These are phyloP conservation scores for Carassius carassius DNA, from an alignment of 2,113 vertebrate genomes.

Conservation along the genomic window DNA sequence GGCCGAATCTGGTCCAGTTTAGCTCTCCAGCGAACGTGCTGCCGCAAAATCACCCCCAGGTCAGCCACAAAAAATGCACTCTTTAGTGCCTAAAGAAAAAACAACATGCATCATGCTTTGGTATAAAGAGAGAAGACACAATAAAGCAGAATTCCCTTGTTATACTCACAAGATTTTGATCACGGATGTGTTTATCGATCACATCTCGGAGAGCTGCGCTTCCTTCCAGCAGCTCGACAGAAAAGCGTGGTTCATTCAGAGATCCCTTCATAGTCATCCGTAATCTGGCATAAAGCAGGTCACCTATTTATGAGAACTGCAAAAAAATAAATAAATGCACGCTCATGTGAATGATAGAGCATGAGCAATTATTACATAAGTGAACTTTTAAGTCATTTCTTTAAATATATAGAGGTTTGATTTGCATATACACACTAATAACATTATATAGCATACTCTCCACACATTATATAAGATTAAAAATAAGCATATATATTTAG, in stretches of 20 bases:
- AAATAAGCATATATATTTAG: too few species aligned
- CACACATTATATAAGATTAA: too few species aligned
- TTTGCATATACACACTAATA: too few species aligned
- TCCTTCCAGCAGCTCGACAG: slow-evolving; percentile 90
- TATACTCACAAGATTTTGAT: slow-evolving; percentile 87
- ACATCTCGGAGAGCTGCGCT: slow-evolving; percentile 85
- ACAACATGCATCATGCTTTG: neutral
- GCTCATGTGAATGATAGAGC: too few species aligned
- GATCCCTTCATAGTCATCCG: slow-evolving; percentile 94
- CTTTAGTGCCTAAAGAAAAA: slow-evolving; percentile 81
- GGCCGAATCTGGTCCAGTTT: slow-evolving; percentile 87
- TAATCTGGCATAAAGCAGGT: slow-evolving; percentile 88
- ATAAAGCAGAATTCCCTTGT: too few species aligned
- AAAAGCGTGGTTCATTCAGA: slow-evolving; percentile 88
- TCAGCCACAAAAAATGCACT: slow-evolving; percentile 95
- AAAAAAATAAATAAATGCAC: neutral
- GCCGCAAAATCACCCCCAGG: slow-evolving; percentile 90
- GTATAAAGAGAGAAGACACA: neutral
- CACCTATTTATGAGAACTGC: slow-evolving; percentile 60
- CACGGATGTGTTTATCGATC: slow-evolving; percentile 91
- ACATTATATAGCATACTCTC: too few species aligned
- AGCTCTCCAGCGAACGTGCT: slow-evolving; percentile 89
- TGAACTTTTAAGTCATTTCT: too few species aligned
- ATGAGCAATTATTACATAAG: too few species aligned
- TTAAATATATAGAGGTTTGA: too few species aligned